phyloP scores from a whole-genome alignment of 2,888 invertebrate species.

The Tipula lateralis region DNA sequence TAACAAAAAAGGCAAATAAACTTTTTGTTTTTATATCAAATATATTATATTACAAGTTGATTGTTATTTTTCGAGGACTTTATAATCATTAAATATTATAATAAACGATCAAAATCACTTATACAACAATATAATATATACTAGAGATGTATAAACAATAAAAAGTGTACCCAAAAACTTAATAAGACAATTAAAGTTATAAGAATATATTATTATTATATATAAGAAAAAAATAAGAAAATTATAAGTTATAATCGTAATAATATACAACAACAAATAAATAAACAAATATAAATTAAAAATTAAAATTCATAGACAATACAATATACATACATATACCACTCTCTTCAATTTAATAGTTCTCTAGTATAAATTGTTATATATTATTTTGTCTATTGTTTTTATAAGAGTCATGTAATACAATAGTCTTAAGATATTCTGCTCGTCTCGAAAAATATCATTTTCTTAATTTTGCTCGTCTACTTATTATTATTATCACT shows the following conservation, averaged over 20 bases:
- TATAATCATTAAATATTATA: slow-evolving; percentile 11
- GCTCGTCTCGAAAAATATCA: background rate
- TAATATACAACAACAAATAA: background rate
- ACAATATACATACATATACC: background rate
- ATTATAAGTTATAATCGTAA: background rate
- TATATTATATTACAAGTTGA: background rate
- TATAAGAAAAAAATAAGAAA: background rate
- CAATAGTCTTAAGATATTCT: background rate
- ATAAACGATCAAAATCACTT: slow-evolving; percentile 19
- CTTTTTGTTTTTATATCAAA: background rate
- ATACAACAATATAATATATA: background rate
- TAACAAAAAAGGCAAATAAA: background rate
- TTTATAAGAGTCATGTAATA: background rate
- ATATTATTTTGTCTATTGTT: background rate
- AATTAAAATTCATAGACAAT: background rate
- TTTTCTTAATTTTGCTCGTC: background rate
- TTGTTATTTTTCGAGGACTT: slow-evolving; percentile 6
- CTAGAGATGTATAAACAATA: background rate
- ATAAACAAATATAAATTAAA: background rate
- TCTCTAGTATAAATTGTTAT: background rate
- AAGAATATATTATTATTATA: background rate
- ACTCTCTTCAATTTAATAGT: background rate
- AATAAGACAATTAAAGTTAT: background rate
- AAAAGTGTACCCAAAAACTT: background rate
- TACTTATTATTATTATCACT: background rate